A percentile compares a stretch with the other conserved stretches of the same genome.
Evolutionary conservation across 2,888 invertebrate genomes (phyloP).

Genomic region (Sabellastarte sp.): DNA sequence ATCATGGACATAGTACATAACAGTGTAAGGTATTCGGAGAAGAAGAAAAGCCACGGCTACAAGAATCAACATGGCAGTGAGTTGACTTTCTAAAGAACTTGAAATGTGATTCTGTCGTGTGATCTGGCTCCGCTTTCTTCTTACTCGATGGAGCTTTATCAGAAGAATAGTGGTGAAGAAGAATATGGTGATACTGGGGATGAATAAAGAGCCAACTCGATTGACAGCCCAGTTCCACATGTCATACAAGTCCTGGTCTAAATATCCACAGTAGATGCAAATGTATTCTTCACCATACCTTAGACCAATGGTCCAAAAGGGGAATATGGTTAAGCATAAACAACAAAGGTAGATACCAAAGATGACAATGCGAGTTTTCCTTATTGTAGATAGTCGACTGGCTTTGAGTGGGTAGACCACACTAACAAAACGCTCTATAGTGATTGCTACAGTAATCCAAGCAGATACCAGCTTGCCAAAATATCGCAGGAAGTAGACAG

Average conservation of each 20-base stretch:
- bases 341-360: conserved; percentile 29
- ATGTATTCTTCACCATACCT: background rate
- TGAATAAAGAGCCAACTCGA: conserved; percentile 9
- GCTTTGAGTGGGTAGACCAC: conserved; percentile 34
- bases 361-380: conserved; percentile 30
- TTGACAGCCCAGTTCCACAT: conserved; percentile 6
- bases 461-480: conserved; percentile 23
- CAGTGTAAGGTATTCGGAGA: conserved; percentile 17
- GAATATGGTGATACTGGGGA: conserved; percentile 15
- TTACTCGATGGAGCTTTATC: conserved; percentile 2
- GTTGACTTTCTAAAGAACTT: conserved; percentile 9
- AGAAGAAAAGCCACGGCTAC: conserved; percentile 17
- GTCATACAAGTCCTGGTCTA: conserved; percentile 1
- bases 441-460: conserved; percentile 40
- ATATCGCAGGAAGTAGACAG: conserved; percentile 15
- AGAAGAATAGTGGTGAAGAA: conserved; percentile 12
- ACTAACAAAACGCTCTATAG: conserved; percentile 35
- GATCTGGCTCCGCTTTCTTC: background rate
- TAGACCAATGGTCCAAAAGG: conserved; percentile 15
- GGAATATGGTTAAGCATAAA: conserved; percentile 29
- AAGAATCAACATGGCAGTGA: conserved; percentile 12
- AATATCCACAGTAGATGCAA: background rate
- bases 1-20: conserved; percentile 8
- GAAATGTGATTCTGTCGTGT: background rate
- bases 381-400: conserved; percentile 28